Conservation (phyloP, 2,113 vertebrate genomes). For the Calidris pygmaea region DNA sequence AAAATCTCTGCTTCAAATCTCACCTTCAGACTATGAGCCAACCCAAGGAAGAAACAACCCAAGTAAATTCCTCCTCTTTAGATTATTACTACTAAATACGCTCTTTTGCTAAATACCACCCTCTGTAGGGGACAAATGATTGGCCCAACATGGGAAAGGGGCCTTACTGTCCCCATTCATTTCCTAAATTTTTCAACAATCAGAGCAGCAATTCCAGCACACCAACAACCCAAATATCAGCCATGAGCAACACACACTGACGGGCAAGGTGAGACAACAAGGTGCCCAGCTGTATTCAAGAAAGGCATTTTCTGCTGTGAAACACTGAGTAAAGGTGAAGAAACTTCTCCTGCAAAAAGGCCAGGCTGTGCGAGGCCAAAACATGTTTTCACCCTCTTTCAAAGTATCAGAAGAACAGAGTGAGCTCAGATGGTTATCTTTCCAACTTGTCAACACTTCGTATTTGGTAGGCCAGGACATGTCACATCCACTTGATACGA, state of each 20-base stretch:
- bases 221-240: background rate
- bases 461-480: background rate
- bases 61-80: background rate
- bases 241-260: background rate
- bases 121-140: fast-evolving
- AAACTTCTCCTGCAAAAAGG: background rate
- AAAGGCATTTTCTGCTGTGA: background rate
- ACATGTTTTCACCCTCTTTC: background rate
- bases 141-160: background rate
- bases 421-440: background rate
- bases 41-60: background rate
- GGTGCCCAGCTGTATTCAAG: background rate
- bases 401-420: background rate
- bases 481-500: background rate
- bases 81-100: background rate
- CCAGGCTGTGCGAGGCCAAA: background rate
- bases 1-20: background rate
- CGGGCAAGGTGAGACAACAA: background rate
- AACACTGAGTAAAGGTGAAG: background rate
- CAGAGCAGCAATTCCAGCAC: background rate
- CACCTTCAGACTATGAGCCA: background rate
- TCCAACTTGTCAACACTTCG: background rate
- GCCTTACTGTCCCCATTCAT: background rate
- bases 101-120: background rate
- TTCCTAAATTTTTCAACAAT: background rate